Percentiles rank a stretch among this genome's conserved stretches.
These are phyloP conservation scores for Archivesica marissinica DNA, from an alignment of 1,140 invertebrate genomes.

Conservation along the genomic window DNA sequence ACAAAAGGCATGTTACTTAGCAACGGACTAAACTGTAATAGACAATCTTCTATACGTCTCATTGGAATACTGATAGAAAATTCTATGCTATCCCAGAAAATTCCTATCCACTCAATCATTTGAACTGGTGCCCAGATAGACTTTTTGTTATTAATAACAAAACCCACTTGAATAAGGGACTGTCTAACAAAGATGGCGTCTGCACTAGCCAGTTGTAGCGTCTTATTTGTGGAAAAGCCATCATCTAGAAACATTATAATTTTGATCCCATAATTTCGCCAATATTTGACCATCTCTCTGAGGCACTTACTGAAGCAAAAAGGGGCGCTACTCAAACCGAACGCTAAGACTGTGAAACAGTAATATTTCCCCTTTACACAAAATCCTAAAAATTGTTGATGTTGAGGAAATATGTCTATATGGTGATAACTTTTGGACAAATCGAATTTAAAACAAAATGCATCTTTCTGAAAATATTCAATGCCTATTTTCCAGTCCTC, in stretches of 20 bases:
- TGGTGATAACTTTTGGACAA: conserved; percentile 1
- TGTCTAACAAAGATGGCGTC: neutral
- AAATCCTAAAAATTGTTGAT: too few species aligned
- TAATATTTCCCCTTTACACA: too few species aligned
- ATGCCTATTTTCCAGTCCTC: conserved; percentile 18
- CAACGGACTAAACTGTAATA: neutral
- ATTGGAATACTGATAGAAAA: neutral
- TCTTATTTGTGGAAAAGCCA: too few species aligned
- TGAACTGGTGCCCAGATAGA: neutral
- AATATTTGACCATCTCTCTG: too few species aligned
- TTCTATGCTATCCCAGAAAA: neutral
- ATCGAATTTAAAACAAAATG: conserved; percentile 35
- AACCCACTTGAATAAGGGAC: neutral
- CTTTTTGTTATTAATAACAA: conserved; percentile 4
- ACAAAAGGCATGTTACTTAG: neutral
- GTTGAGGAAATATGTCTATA: too few species aligned
- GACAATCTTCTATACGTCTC: neutral
- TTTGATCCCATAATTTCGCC: too few species aligned
- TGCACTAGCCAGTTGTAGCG: neutral
- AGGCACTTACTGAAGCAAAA: too few species aligned
- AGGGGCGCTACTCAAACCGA: too few species aligned
- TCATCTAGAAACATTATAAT: too few species aligned
- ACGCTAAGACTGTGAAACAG: too few species aligned
- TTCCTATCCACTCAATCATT: conserved; percentile 11
- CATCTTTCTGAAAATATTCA: neutral